These are phyloP conservation scores for Nipponia nippon DNA, from an alignment of 2,113 vertebrate genomes.

Conservation along the genomic window DNA sequence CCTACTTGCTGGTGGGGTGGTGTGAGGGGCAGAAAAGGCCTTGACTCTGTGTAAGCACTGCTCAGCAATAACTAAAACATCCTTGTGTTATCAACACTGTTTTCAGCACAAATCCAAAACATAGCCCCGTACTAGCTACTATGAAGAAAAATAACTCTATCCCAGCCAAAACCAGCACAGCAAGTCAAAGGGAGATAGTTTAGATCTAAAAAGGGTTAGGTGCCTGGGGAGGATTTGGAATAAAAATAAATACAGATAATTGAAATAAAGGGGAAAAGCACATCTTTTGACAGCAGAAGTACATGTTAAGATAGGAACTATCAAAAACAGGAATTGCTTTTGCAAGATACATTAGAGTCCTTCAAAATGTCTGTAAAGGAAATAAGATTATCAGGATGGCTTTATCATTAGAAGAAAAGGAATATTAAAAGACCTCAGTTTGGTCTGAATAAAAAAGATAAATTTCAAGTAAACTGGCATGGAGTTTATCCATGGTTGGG, in stretches of 20 bases:
- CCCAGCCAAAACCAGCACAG: background rate
- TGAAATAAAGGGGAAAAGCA: background rate
- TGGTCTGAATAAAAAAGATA: slow-evolving; percentile 75
- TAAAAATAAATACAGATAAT: slow-evolving; percentile 11
- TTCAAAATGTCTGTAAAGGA: slow-evolving; percentile 70
- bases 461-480: slow-evolving; percentile 77
- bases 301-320: slow-evolving; percentile 35
- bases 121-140: too few species aligned
- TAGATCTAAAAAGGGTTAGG: background rate
- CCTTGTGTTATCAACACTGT: too few species aligned
- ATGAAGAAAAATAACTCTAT: too few species aligned
- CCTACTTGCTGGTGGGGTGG: too few species aligned
- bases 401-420: slow-evolving; percentile 71
- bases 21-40: too few species aligned
- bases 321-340: slow-evolving; percentile 30
- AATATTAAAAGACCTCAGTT: slow-evolving; percentile 73
- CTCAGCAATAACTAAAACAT: too few species aligned
- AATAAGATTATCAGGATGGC: slow-evolving; percentile 69
- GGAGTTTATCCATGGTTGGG: slow-evolving; percentile 75
- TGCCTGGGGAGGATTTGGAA: background rate
- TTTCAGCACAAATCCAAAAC: too few species aligned
- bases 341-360: slow-evolving; percentile 53
- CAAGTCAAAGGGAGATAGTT: background rate
- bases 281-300: slow-evolving; percentile 51
- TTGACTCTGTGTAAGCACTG: too few species aligned